Conservation (phyloP, 1,140 invertebrate species). For the Oryctes rhinoceros region DNA sequence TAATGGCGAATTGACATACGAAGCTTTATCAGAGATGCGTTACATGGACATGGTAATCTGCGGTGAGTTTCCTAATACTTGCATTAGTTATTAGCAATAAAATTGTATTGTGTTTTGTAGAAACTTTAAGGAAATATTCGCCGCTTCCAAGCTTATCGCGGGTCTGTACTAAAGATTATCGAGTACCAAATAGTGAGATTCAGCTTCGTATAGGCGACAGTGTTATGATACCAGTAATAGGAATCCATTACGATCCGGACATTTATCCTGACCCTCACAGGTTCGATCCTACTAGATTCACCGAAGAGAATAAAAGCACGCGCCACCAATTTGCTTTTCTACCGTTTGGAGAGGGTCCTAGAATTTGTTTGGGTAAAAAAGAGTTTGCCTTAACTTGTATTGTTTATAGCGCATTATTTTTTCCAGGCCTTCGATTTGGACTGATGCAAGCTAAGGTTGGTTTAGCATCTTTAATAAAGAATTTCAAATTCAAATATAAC, state of each 20-base stretch:
- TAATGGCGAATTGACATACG: slow-evolving; percentile 62
- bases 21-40: slow-evolving; percentile 66
- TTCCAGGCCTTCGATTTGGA: slow-evolving; percentile 57
- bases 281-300: slow-evolving; percentile 30
- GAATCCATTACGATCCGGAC: slow-evolving; percentile 30
- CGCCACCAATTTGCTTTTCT: slow-evolving; percentile 24
- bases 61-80: background rate
- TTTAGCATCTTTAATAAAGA: slow-evolving; percentile 58
- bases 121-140: slow-evolving; percentile 38
- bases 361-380: slow-evolving; percentile 35
- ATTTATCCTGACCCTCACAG: slow-evolving; percentile 31
- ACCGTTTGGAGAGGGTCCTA: slow-evolving; percentile 39
- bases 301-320: slow-evolving; percentile 27
- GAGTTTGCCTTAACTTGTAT: background rate
- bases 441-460: slow-evolving; percentile 62
- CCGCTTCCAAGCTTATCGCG: background rate
- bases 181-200: background rate
- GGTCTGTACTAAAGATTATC: slow-evolving; percentile 32
- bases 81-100: too few relatives aligned
- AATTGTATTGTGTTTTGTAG: slow-evolving; percentile 1
- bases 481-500: slow-evolving; percentile 54
- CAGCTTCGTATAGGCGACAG: background rate
- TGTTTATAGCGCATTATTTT: background rate
- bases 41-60: slow-evolving; percentile 69
- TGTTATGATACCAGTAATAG: background rate